A percentile compares a stretch with the other conserved stretches of the same genome.
Evolutionary conservation across 2,797 vertebrate genomes (phyloP).

Genomic region (Xenopus petersii): DNA sequence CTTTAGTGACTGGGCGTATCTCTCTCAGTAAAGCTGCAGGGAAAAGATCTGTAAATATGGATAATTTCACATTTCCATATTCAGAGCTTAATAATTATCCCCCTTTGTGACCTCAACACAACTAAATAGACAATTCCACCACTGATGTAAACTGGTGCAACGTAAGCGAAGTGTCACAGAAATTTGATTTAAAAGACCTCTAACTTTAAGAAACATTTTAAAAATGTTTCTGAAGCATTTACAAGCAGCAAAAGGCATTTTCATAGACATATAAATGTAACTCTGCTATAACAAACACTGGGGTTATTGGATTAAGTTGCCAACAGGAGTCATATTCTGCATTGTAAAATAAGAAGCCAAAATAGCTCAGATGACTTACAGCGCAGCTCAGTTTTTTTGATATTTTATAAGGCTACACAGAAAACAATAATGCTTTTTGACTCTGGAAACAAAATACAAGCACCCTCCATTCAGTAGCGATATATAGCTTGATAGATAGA

Average conservation of each 20-base stretch:
- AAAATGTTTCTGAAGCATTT: conserved; percentile 70
- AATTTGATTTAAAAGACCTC: conserved; percentile 15
- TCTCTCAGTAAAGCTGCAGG: no score
- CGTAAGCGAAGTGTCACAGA: background rate
- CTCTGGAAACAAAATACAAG: no score
- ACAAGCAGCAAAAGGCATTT: conserved; percentile 71
- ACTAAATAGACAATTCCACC: no score
- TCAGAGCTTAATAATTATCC: no score
- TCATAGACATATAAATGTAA: conserved; percentile 73
- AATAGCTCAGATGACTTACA: conserved; percentile 71
- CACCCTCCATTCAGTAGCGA: no score
- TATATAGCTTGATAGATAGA: no score
- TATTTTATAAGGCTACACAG: conserved; percentile 60
- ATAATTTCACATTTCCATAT: no score
- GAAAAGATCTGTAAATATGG: no score
- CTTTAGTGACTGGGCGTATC: no score
- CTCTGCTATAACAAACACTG: conserved; percentile 68
- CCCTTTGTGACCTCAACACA: no score
- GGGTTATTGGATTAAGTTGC: conserved; percentile 70
- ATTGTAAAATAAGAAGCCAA: conserved; percentile 73
- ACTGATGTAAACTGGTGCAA: no score
- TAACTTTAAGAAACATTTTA: conserved; percentile 62
- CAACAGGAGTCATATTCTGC: conserved; percentile 68
- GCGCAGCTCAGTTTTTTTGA: conserved; percentile 67
- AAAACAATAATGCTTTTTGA: conserved; percentile 12